phyloP scores from a whole-genome alignment of 2,113 vertebrate genomes.

The Myotis davidii region DNA sequence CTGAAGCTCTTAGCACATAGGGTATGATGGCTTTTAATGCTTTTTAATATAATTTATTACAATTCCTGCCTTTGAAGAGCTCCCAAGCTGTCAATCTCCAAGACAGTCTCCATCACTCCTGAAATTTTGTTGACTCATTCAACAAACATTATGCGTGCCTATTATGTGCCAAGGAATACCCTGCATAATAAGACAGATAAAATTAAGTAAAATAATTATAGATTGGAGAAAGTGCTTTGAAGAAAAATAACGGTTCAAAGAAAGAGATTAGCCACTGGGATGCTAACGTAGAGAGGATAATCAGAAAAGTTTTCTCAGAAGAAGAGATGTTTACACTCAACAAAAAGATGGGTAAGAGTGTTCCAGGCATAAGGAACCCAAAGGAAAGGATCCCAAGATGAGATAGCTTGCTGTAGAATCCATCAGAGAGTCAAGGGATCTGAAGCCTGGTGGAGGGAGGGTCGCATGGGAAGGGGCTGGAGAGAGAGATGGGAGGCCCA shows the following conservation, averaged over 20 bases:
- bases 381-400: background rate
- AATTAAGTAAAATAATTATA: background rate
- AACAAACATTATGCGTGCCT: background rate
- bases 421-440: background rate
- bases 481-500: rapidly evolving
- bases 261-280: background rate
- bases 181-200: background rate
- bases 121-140: background rate
- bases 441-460: background rate
- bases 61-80: background rate
- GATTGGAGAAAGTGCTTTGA: background rate
- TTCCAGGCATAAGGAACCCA: background rate
- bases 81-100: background rate
- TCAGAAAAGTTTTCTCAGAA: background rate
- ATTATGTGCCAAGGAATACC: background rate
- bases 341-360: background rate
- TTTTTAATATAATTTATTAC: background rate
- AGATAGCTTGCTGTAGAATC: background rate
- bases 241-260: background rate
- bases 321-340: background rate
- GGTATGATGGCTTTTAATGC: background rate
- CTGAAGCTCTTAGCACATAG: background rate
- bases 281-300: background rate
- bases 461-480: no score
- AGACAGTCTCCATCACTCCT: background rate